Percentiles rank a stretch among this genome's conserved stretches.
Conservation (phyloP, 2,113 vertebrate genomes). For the Argyrosomus japonicus region DNA sequence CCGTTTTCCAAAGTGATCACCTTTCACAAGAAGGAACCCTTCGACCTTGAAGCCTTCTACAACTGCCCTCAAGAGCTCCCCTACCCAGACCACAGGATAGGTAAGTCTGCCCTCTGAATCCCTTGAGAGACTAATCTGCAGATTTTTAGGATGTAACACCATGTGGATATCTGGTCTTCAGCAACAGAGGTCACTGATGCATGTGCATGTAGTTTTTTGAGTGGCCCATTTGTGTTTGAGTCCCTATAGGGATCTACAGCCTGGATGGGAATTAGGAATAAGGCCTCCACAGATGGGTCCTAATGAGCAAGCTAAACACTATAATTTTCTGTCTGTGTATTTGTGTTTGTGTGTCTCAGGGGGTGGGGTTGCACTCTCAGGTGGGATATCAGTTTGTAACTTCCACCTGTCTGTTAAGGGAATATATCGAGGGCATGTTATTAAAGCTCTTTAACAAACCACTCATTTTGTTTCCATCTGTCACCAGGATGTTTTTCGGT, state of each 20-base stretch:
- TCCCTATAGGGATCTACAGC: conserved; percentile 18
- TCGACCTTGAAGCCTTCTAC: conserved; percentile 95
- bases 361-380: background rate
- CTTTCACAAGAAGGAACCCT: conserved; percentile 97
- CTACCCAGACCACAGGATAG: conserved; percentile 94
- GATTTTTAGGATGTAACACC: background rate
- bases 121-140: background rate
- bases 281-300: conserved; percentile 29
- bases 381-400: conserved; percentile 25
- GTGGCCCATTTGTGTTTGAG: conserved; percentile 12
- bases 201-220: conserved; percentile 12
- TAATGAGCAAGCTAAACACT: conserved; percentile 22
- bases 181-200: background rate
- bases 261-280: conserved; percentile 53
- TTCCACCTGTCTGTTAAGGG: conserved; percentile 1
- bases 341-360: background rate
- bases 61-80: conserved; percentile 92
- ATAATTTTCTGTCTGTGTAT: conserved; percentile 1
- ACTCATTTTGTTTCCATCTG: conserved; percentile 22
- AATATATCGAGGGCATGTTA: conserved; percentile 10
- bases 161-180: background rate
- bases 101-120: conserved; percentile 76
- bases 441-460: background rate
- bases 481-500: conserved; percentile 90
- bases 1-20: conserved; percentile 98